These are phyloP conservation scores for Andricus grossulariae DNA, from an alignment of 1,140 invertebrate species.

Conservation along the genomic window DNA sequence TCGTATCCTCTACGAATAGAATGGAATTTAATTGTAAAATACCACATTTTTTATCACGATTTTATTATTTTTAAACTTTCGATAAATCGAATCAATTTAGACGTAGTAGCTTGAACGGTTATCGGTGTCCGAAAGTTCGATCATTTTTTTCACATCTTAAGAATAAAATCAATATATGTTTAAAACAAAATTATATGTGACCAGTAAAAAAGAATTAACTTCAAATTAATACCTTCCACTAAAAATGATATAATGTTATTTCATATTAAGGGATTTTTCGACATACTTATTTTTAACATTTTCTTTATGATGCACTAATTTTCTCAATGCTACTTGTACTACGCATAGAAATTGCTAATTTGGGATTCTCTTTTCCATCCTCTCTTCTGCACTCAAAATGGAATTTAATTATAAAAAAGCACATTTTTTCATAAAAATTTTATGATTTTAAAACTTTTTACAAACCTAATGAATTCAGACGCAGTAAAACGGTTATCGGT, in stretches of 20 bases:
- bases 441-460: not conserved
- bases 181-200: too few species aligned
- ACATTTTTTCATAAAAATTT: not conserved
- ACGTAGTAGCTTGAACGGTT: too few species aligned
- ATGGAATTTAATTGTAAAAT: not conserved
- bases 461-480: too few species aligned
- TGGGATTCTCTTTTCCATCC: not conserved
- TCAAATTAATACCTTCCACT: too few species aligned
- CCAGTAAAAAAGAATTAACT: too few species aligned
- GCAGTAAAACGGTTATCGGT: too few species aligned
- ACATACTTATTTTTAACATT: not conserved
- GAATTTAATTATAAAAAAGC: not conserved
- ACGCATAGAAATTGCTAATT: constrained; percentile 3
- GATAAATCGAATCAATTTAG: too few species aligned
- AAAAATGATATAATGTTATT: too few species aligned
- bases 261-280: too few species aligned
- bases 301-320: not conserved
- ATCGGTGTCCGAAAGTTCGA: too few species aligned
- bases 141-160: too few species aligned
- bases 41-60: not conserved
- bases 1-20: not conserved
- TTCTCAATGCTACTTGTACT: not conserved
- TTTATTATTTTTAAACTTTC: not conserved
- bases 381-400: not conserved
- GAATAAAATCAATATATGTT: too few species aligned